Evolutionary conservation across 2,797 vertebrate genomes (phyloP).

Genomic region (Margarornis squamiger): DNA sequence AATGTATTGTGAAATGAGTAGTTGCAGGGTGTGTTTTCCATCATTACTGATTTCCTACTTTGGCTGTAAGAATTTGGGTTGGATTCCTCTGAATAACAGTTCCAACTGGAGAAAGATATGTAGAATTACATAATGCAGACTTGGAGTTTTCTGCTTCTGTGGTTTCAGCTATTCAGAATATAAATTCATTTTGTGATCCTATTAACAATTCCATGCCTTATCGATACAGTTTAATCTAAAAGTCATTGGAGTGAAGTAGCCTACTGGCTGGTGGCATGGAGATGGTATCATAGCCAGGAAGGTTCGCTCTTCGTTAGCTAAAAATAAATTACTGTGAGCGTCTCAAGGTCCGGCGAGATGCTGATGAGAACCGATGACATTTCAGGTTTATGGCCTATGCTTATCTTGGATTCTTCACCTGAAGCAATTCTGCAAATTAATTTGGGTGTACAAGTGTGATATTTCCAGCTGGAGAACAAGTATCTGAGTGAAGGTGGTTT

Average conservation of each 20-base stretch:
- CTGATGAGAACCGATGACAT: constrained; percentile 30
- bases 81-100: background rate
- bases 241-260: constrained; percentile 1
- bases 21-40: background rate
- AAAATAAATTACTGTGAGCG: constrained; percentile 23
- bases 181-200: background rate
- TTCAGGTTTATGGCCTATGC: constrained; percentile 59
- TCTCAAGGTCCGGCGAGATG: background rate
- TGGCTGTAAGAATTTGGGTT: background rate
- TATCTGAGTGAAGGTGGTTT: constrained; percentile 21
- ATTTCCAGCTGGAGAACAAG: constrained; percentile 50
- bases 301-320: constrained; percentile 4
- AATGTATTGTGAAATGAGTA: background rate
- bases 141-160: background rate
- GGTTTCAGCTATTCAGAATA: background rate
- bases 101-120: background rate
- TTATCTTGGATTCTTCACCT: constrained; percentile 56
- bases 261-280: background rate
- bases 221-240: constrained; percentile 30
- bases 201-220: background rate
- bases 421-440: constrained; percentile 65
- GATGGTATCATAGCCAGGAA: background rate
- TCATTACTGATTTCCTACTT: background rate
- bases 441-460: constrained; percentile 35
- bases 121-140: background rate